Conservation (phyloP, 2,113 vertebrate species). For the Siniperca chuatsi region DNA sequence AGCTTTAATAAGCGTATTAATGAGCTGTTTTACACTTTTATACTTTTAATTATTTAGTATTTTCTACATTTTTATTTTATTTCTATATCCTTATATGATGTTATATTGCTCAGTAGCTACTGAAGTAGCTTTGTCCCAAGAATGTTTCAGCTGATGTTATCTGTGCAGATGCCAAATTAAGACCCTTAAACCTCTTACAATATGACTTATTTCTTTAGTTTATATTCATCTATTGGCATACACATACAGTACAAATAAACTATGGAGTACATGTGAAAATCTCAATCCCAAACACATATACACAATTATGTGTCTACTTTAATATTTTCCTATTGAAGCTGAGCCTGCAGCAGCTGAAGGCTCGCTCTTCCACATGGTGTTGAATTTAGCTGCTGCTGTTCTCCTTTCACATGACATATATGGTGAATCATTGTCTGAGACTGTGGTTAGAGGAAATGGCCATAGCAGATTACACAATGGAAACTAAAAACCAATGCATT, state of each 20-base stretch:
- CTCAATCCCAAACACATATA: neutral
- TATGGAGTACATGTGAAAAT: neutral
- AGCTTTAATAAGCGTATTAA: no score
- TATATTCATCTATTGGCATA: no score
- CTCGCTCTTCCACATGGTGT: neutral
- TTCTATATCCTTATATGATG: neutral
- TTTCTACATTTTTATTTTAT: neutral
- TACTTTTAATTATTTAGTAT: neutral
- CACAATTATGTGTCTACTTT: neutral
- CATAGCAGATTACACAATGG: constrained; percentile 59
- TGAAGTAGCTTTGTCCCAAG: neutral
- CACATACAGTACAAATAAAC: no score
- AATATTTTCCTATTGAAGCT: neutral
- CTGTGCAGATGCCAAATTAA: neutral
- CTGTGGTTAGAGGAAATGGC: constrained; percentile 46
- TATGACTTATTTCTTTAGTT: no score
- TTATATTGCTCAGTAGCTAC: neutral
- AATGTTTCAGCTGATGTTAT: neutral
- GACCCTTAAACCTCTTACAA: no score
- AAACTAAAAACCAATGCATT: constrained; percentile 47
- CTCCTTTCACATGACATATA: constrained; percentile 27
- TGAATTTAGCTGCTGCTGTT: neutral
- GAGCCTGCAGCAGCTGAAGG: neutral
- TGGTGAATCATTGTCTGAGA: constrained; percentile 70
- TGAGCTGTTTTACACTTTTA: no score